Evolutionary conservation across 2,888 invertebrate species (phyloP), one percentile per base, ranked within the genome.

Genomic region (Synanthedon formicaeformis): DNA sequence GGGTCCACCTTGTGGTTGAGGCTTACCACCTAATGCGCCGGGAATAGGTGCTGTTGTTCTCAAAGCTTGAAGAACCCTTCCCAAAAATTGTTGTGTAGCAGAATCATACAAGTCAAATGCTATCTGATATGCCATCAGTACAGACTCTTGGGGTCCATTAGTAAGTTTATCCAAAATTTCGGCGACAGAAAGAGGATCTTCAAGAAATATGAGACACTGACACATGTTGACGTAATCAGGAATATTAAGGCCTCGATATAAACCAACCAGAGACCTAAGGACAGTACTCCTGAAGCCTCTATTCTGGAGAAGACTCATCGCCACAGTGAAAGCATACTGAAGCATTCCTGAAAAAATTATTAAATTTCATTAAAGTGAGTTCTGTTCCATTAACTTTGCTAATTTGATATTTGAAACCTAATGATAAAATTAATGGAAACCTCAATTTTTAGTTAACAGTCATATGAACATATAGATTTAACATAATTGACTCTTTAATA

Each of bases 221-320:
- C 97, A 97, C 94, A 99, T 98, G 78, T 96, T 98, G 14, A 99
- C 98, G 78, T 97, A 99, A 78, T 99, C 99, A 0, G 99, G 97
- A 34, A 95, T 93, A 23, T 93, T 92, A 45, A 98, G 89, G 54
- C 94, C 94, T 61, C 95, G 90, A 78, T 99, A 99, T 1, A 99
- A 89, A 53, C 92, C 93, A 5, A 99, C 97, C 53, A 99, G 88
- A 14, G 95, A 93, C 23, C 95, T 91, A 45, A 99, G 89, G 8
- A 99, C 96, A 57, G 93, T 93, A 77, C 96, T 95, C 12, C 99
- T 92, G 78, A 98, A 99, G 23, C 94, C 94, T 53, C 96, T 91
- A 78, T 98, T 97, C 73, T 98, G 97, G 41, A 99, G 95, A 4
- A 98, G 90, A 54, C 97, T 96, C 96, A 99, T 97, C 1, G 96